Conservation (phyloP, 1,140 invertebrate genomes). For the Lucilia cuprina region DNA sequence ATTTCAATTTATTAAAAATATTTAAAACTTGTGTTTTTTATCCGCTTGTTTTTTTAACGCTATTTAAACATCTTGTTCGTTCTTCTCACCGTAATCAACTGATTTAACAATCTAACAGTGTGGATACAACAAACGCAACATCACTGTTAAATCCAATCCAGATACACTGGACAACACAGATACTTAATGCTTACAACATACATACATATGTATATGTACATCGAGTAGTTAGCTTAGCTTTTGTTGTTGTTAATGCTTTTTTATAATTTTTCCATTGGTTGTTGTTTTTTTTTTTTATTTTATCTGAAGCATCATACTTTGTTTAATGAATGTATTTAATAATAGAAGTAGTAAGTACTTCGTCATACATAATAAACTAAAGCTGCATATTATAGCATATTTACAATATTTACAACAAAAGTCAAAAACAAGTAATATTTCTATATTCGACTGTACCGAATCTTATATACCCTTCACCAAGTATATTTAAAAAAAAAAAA, state of each 20-base stretch:
- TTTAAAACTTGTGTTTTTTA: neutral
- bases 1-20: neutral
- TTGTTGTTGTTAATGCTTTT: no score
- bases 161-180: neutral
- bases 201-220: no score
- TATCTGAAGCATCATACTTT: no score
- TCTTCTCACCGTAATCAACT: slow-evolving; percentile 22
- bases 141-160: neutral
- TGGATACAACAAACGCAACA: neutral
- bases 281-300: no score
- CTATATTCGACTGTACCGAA: no score
- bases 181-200: neutral
- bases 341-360: neutral
- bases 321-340: neutral
- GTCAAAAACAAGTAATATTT: no score
- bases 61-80: slow-evolving; percentile 7
- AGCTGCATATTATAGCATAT: neutral
- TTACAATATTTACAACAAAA: no score
- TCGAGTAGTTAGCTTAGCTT: no score
- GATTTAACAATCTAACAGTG: neutral
- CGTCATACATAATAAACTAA: neutral
- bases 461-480: no score
- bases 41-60: neutral
- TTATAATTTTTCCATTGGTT: no score
- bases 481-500: no score